Evolutionary conservation across 2,113 vertebrate species (phyloP), one percentile per base, ranked within the genome.

Genomic region (Euleptes europaea): DNA sequence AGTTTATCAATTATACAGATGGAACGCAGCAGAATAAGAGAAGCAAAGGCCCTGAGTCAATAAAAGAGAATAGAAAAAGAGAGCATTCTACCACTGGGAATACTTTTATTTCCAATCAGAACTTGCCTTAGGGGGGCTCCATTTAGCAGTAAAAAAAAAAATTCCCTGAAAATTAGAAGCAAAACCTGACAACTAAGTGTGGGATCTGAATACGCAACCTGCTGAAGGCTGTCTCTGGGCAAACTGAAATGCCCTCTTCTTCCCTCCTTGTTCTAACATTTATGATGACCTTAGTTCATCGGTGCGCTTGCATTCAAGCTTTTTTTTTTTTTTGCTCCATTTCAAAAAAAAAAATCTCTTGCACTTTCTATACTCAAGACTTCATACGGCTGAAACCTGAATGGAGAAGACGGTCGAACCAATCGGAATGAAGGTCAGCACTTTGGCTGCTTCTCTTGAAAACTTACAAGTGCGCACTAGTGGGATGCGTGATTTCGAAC

Each of bases 1-100:
- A 66, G 76, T 44, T 66, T 63, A 66, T 65, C 72, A 76, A 76
- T 76, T 76, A 51, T 66, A 84, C 72, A 84, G n/a, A 67, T 6
- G 12, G 63, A 28, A 47, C 7, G 60, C 75, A 78, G 51, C 28
- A 78, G 51, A 83, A 72, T 63, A 51, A 83, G n/a, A n/a, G 44
- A 38, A 67, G 49, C 82, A 67, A 66, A 76, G 72, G 72, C 72
- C 35, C 17, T 9, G 28, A 51, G 72, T 66, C 82, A 75, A 49
- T 76, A 49, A 76, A 76, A 84, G 72, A 67, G 72, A 76, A 67
- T 67, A n/a, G 60, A n/a, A 31, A 67, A 83, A 49, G 42, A 83
- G 42, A 84, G 73, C n/a, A 66, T 33, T 31, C 44, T 14, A 66
- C 82, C 60, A 66, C n/a, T 38, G 57, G 82, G 82, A 76, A 51